Conservation (phyloP, 2,797 vertebrate species). For the Tachyglossus aculeatus region DNA sequence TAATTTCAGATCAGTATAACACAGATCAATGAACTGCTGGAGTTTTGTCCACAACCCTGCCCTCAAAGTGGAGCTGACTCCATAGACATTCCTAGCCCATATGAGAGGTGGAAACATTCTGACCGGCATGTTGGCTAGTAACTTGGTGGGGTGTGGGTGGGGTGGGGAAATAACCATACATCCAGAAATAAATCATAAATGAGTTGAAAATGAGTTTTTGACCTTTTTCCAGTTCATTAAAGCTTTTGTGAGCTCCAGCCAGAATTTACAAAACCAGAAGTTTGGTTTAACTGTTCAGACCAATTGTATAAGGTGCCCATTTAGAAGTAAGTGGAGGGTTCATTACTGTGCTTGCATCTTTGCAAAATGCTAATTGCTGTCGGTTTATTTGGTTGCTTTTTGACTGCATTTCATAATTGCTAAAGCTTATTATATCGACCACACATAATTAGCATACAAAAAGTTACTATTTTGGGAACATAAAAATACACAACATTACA, state of each 20-base stretch:
- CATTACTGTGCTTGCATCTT: conserved; percentile 70
- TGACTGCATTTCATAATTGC: conserved; percentile 77
- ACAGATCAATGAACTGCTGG: neutral
- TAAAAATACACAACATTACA: conserved; percentile 74
- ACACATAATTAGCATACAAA: conserved; percentile 80
- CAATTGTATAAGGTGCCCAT: conserved; percentile 69
- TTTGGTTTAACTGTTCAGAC: conserved; percentile 72
- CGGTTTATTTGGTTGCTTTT: conserved; percentile 77
- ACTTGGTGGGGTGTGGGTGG: conserved; percentile 25
- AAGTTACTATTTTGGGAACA: conserved; percentile 75
- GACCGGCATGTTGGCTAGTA: conserved; percentile 54
- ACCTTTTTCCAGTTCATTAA: conserved; percentile 78
- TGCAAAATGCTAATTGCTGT: conserved; percentile 77
- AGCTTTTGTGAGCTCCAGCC: conserved; percentile 72
- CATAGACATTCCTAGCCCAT: conserved; percentile 29
- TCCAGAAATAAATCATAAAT: conserved; percentile 71
- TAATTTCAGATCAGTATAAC: neutral
- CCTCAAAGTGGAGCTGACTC: conserved; percentile 8
- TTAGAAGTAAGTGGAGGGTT: conserved; percentile 69
- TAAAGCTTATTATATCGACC: conserved; percentile 77
- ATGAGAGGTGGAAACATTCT: conserved; percentile 41
- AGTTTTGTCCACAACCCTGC: neutral
- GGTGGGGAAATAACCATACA: conserved; percentile 52
- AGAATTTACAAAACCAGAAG: conserved; percentile 67
- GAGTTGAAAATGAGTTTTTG: conserved; percentile 75